These are phyloP conservation scores for Dinomys branickii DNA, from an alignment of 2,113 vertebrate species.

Conservation along the genomic window DNA sequence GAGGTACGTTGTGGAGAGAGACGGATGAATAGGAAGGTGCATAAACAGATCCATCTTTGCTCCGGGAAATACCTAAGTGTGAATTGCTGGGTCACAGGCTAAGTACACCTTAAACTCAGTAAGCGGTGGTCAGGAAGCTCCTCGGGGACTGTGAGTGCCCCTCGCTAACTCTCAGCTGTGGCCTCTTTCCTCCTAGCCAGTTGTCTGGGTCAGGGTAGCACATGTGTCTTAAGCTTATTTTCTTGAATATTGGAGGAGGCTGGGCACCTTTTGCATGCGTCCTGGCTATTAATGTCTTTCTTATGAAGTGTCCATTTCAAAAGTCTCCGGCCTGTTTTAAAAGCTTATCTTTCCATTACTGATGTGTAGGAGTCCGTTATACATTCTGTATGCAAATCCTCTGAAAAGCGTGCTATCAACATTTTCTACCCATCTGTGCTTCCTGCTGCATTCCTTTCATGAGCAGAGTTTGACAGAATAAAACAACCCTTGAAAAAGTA, in stretches of 20 bases:
- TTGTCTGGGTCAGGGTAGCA: not conserved
- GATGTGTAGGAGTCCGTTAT: not conserved
- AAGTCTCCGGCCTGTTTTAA: not conserved
- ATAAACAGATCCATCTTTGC: not conserved
- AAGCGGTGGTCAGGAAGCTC: not conserved
- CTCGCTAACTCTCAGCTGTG: not conserved
- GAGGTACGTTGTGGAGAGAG: not conserved
- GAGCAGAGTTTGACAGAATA: not conserved
- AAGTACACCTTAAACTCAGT: not conserved
- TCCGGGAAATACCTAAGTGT: not conserved
- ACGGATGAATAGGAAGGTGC: not conserved
- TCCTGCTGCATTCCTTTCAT: not conserved
- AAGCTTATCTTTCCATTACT: not conserved
- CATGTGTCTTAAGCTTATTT: not conserved
- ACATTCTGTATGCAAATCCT: not conserved
- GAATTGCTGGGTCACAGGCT: not conserved
- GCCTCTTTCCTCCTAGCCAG: not conserved
- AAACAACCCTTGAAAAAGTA: not conserved
- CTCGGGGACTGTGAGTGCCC: not conserved
- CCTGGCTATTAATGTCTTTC: not conserved
- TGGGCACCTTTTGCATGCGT: not conserved
- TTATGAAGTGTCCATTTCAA: not conserved
- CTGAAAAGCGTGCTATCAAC: not conserved
- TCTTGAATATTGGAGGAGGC: not conserved
- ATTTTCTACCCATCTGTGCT: not conserved